Evolutionary conservation across 2,113 vertebrate genomes (phyloP), one percentile per base, ranked within the genome.

Genomic region (Corvus moneduloides): DNA sequence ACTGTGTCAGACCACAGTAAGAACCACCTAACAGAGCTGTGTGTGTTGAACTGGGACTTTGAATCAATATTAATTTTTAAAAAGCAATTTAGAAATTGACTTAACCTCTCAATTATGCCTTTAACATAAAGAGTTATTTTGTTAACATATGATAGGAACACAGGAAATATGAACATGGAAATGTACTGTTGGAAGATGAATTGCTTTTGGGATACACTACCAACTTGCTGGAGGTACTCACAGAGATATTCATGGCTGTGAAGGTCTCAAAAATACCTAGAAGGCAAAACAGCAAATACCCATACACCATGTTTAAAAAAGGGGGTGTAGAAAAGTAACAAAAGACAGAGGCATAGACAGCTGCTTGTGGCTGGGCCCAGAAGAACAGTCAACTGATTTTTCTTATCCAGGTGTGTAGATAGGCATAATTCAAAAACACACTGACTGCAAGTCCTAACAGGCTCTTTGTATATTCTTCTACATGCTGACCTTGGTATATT

Each of bases 291-390:
- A 67, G 19, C 11, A 37, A 67, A 63, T 89, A 58, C 8, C 24
- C 68, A 68, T 18, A 15, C 32, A 22, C 3, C 6, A 4, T 26
- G 7, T 54, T 84, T 67, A 75, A 67, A 93, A 82, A 82, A 54
- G 16, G 51, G 3, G 0, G 1, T 5, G 0, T 37, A 21, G 23
- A 66, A 44, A 43, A 69, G 8, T 66, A 74, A 7, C 10, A 28
- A 54, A 69, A 58, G 22, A 9, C 30, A 44, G 28, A 69, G 26
- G 3, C 28, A 51, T 7, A n/a, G 20, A 32, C 22, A 74, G 28
- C 51, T 87, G 15, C 39, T 84, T 81, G 24, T 41, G 78, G 11
- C 27, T 62, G 46, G 28, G n/a, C 20, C 27, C 30, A 41, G 22
- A 68, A 72, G 27, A 85, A 35, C 7, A 43, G 58, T 54, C 33